Conservation (phyloP, 2,888 invertebrate species). For the Hypena proboscidalis region DNA sequence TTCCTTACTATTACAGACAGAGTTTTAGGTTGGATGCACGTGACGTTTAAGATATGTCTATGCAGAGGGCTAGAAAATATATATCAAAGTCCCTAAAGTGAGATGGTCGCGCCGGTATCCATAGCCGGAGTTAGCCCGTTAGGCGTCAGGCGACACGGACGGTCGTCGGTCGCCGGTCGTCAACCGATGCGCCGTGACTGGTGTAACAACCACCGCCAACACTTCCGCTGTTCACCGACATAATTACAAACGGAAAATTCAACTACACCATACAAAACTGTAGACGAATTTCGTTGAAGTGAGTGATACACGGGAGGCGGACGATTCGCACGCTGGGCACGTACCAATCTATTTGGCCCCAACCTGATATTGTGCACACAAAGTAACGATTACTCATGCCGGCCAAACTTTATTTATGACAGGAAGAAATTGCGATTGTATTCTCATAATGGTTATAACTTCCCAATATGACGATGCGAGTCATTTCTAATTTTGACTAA, state of each 20-base stretch:
- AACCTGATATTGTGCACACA: slow-evolving; percentile 78
- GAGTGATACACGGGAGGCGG: slow-evolving; percentile 46
- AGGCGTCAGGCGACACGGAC: slow-evolving; percentile 58
- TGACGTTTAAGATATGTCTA: slow-evolving; percentile 17
- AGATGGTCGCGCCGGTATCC: slow-evolving; percentile 71
- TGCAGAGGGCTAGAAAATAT: slow-evolving; percentile 26
- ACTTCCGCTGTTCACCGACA: slow-evolving; percentile 76
- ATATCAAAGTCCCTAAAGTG: slow-evolving; percentile 59
- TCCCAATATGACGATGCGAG: slow-evolving; percentile 63
- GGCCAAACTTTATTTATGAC: slow-evolving; percentile 80
- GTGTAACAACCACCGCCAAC: slow-evolving; percentile 71
- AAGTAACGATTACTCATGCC: slow-evolving; percentile 80
- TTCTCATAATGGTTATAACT: slow-evolving; percentile 80
- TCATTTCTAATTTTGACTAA: slow-evolving; percentile 37
- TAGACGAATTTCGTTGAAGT: slow-evolving; percentile 71
- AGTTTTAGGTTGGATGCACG: slow-evolving; percentile 2
- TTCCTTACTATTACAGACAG: neutral
- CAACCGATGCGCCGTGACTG: slow-evolving; percentile 74
- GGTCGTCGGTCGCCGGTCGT: slow-evolving; percentile 63
- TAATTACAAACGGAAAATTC: slow-evolving; percentile 82
- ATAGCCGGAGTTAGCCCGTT: slow-evolving; percentile 72
- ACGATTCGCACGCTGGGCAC: slow-evolving; percentile 65
- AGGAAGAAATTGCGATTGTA: slow-evolving; percentile 84
- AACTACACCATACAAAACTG: slow-evolving; percentile 71
- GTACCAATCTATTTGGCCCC: slow-evolving; percentile 80